Conservation (phyloP, 1,140 invertebrate species). For the Eurosta solidaginis region DNA sequence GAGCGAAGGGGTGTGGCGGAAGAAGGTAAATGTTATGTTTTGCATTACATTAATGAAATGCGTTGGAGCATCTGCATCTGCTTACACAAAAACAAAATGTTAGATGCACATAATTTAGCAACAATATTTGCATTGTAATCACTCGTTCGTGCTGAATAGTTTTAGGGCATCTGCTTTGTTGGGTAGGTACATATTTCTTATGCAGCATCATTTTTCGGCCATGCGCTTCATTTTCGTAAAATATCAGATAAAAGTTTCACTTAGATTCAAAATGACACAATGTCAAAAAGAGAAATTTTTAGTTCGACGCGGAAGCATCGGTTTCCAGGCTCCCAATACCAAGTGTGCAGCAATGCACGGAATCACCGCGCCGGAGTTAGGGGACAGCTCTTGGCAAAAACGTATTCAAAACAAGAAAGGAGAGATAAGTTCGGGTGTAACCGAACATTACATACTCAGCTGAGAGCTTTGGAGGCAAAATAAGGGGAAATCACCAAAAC, state of each 20-base stretch:
- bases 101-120: conserved; percentile 18
- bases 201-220: background rate
- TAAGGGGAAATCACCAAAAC: too few relatives aligned
- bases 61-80: conserved; percentile 16
- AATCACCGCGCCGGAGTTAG: too few relatives aligned
- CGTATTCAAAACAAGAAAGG: too few relatives aligned
- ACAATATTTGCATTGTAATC: conserved; percentile 19
- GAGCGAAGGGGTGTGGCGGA: background rate
- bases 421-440: too few relatives aligned
- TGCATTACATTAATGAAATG: conserved; percentile 11
- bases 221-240: background rate
- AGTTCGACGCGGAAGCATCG: too few relatives aligned
- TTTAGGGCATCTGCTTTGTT: conserved; percentile 1
- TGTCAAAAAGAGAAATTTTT: too few relatives aligned
- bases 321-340: too few relatives aligned
- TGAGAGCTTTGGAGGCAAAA: too few relatives aligned
- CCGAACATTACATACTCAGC: too few relatives aligned
- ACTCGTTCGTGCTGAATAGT: background rate
- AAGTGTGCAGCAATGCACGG: too few relatives aligned
- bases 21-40: background rate
- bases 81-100: background rate
- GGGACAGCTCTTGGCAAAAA: too few relatives aligned
- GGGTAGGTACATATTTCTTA: background rate
- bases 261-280: background rate
- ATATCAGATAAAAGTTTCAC: background rate